Base-by-base conservation (phyloP, 1,140 invertebrate species). In the Drosophila albomicans region DNA sequence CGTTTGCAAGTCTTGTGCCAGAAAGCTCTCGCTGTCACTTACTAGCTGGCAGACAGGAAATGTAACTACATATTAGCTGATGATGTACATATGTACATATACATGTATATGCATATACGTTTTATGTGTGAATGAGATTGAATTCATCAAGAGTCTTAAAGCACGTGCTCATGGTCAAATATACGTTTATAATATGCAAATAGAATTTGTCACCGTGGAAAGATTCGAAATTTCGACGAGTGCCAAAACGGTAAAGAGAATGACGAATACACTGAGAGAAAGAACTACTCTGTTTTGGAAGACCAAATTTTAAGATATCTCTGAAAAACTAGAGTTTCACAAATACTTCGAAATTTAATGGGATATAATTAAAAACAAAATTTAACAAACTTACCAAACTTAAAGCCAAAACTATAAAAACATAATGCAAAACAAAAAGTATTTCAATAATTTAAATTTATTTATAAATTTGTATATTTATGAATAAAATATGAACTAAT, bases 361-460 rank as follows among this genome's bases (percentile, higher is more conserved):
- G 3, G 20, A 25, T 25, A 25, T 25, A 69, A 64, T 43, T 10
- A 38, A 65, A 61, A 45, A 32, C 48, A 20, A 74, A 3, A 28
- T 1, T 13, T 13, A 46, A n/a, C 6, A 10, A 49, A 77, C 82
- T 81, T 86, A 86, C 75, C 75, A 56, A 73, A 54, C 48, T 46
- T 13, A 58, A 65, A 16, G 11, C 52, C 16, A 58, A 65, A 16
- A 13, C 52, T 20, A 20, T 41, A 54, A n/a, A 43, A 20, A 35
- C 46, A 57, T 8, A 41, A 79, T 35, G 46, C 2, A 57, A 79
- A 45, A 56, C 10, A 20, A 51, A 58, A 58, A 25, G 35, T 61
- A 57, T 82, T 70, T 70, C 43, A 87, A 86, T 86, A 82, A 86
- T 81, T 81, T 78, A 85, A 75, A 61, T 85, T 67, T 85, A 86